Base-by-base conservation (phyloP, 2,113 vertebrate species). In the Hippocampus comes region DNA sequence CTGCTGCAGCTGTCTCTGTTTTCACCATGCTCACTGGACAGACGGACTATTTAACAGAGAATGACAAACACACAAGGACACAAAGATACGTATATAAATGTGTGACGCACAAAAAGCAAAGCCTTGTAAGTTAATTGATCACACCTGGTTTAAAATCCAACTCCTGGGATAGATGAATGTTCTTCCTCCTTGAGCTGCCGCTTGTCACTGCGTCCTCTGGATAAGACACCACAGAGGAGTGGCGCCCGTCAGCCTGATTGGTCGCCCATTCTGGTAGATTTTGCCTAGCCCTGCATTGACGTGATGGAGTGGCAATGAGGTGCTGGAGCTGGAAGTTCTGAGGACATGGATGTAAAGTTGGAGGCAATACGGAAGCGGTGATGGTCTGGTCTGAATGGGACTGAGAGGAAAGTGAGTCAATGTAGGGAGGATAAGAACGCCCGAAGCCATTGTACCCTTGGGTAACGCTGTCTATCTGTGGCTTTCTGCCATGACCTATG, bases 111-210 rank as follows among this genome's bases (percentile, higher is more conserved):
- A 23, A 21, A n/a, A 9, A 41, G 21, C 63, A 12, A 30, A 17
- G 25, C 11, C 49, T 1, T 18, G 25, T n/a, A 23, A 20, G 25
- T 64, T 48, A 67, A 23, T 23, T 57, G 20, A 59, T 25, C 61
- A 23, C 10, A 93, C 92, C 92, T 86, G 90, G 90, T 74, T 88
- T 89, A 55, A 85, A 34, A 41, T 92, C 91, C 25, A 91, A 77
- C 2, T 90, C 91, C 55, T 80, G 82, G 2, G 80, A 79, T 9
- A 68, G 73, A 27, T 59, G 17, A 41, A 74, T 72, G 42, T 74
- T 79, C 59, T 67, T 65, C 42, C 77, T 78, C 9, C 68, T 3
- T 25, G 10, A n/a, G 7, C 57, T 73, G 10, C 21, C 12, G 46
- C 68, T 57, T 9, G 27, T 53, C 43, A 49, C 72, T 21, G 59